Conservation (phyloP, 2,797 vertebrate species). For the Rhadinocentrus ornatus region DNA sequence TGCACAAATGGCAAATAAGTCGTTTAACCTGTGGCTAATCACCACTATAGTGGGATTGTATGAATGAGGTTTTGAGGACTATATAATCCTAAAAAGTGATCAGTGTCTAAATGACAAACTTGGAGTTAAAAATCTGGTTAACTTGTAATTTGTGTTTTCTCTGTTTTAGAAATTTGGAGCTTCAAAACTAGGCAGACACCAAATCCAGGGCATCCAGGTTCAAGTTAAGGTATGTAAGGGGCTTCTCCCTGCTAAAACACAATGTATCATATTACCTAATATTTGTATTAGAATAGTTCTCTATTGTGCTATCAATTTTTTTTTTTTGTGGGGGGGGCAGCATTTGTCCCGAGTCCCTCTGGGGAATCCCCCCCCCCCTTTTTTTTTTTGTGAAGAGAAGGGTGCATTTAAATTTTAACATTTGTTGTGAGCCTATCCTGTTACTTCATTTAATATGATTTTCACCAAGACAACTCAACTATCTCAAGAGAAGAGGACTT, state of each 20-base stretch:
- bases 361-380: neutral
- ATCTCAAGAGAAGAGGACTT: conserved; percentile 46
- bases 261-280: neutral
- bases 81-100: no score
- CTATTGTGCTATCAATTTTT: neutral
- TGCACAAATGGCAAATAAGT: no score
- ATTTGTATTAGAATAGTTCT: neutral
- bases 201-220: conserved; percentile 31
- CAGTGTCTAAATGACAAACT: neutral
- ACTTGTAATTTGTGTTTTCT: no score
- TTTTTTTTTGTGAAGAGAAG: conserved; percentile 2
- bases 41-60: no score
- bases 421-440: neutral
- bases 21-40: no score
- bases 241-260: conserved; percentile 28
- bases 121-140: neutral
- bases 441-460: neutral
- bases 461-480: conserved; percentile 20
- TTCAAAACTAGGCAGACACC: conserved; percentile 34
- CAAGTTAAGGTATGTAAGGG: conserved; percentile 67
- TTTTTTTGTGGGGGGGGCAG: neutral
- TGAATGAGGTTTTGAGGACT: no score
- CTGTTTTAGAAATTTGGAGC: conserved; percentile 13
- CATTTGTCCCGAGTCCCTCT: neutral
- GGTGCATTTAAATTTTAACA: conserved; percentile 8